phyloP scores from a whole-genome alignment of 1,140 invertebrate genomes.

The Drosophila punjabiensis region DNA sequence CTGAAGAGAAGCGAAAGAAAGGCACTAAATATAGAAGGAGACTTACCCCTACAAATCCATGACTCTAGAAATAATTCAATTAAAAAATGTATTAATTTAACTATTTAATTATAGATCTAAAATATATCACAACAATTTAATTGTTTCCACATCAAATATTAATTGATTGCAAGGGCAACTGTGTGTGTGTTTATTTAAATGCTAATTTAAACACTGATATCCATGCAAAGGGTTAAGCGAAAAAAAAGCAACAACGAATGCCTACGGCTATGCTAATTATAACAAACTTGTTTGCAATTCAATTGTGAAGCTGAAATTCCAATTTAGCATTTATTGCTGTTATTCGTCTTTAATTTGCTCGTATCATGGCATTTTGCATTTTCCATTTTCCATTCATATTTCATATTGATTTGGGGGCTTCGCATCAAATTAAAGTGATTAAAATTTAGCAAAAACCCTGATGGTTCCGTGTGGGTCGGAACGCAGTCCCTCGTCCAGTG shows the following conservation, averaged over 20 bases:
- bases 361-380: not conserved
- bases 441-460: not conserved
- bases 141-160: not conserved
- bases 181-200: not conserved
- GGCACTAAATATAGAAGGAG: no score
- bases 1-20: not conserved
- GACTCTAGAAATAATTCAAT: not conserved
- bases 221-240: not conserved
- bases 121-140: no score
- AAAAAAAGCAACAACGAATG: not conserved
- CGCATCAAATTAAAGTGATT: conserved; percentile 7
- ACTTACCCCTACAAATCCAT: no score
- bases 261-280: not conserved
- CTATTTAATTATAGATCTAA: not conserved
- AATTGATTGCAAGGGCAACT: not conserved
- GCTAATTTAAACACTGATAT: not conserved
- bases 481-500: conserved; percentile 5
- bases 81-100: not conserved
- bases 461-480: not conserved
- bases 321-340: conserved; percentile 3
- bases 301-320: not conserved
- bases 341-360: not conserved
- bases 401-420: not conserved
- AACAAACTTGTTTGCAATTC: not conserved
- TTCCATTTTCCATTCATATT: conserved; percentile 6